Conservation (phyloP, 2,113 vertebrate genomes). For the Castor canadensis region DNA sequence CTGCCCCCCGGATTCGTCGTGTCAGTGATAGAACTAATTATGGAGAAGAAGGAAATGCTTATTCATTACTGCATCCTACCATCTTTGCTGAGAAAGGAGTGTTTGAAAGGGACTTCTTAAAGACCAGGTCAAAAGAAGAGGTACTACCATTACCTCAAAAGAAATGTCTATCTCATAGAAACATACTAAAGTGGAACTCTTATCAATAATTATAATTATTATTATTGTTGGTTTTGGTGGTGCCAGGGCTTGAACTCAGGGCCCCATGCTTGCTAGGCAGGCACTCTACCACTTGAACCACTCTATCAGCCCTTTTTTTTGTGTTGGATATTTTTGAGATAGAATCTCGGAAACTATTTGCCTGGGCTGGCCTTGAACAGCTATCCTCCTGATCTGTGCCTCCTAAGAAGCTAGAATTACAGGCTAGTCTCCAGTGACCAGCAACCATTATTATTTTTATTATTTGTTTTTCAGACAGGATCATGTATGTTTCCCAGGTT, state of each 20-base stretch:
- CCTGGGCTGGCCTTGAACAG: not conserved
- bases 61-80: slow-evolving; percentile 86
- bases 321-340: not conserved
- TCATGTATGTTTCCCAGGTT: too few species aligned
- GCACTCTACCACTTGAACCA: too few species aligned
- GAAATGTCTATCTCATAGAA: not conserved
- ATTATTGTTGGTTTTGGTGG: not conserved
- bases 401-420: not conserved
- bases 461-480: too few species aligned
- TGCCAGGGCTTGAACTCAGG: too few species aligned
- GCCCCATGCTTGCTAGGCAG: too few species aligned
- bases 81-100: slow-evolving; percentile 86
- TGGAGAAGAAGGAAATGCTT: slow-evolving; percentile 84
- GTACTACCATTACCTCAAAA: slow-evolving; percentile 80
- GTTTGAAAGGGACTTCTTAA: slow-evolving; percentile 86
- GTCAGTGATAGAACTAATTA: slow-evolving; percentile 90
- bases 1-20: slow-evolving; percentile 84
- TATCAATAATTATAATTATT: not conserved
- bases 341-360: not conserved
- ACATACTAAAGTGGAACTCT: not conserved
- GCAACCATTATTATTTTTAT: too few species aligned
- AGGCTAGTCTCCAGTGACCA: not conserved
- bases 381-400: not conserved
- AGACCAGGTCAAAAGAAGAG: slow-evolving; percentile 89
- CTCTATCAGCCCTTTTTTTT: too few species aligned